These are phyloP conservation scores for Psilopsiagon aurifrons DNA, from an alignment of 2,113 vertebrate species.

Conservation along the genomic window DNA sequence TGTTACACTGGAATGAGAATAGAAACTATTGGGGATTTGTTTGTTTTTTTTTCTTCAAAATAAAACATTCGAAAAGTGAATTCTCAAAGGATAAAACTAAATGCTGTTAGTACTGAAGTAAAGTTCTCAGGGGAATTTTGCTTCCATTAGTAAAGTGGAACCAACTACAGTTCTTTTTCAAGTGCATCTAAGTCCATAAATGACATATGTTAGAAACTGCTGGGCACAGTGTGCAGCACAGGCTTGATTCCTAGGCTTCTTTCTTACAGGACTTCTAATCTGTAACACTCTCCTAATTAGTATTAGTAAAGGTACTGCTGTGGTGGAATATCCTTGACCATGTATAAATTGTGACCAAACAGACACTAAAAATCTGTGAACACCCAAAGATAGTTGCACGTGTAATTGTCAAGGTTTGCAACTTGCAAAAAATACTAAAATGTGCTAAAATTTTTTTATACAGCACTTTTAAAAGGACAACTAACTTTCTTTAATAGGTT, in stretches of 20 bases:
- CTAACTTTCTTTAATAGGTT: constrained; percentile 9
- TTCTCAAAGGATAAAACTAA: neutral
- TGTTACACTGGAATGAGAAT: neutral
- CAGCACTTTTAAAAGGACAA: constrained; percentile 53
- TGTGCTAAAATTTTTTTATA: constrained; percentile 34
- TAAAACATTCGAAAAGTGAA: neutral
- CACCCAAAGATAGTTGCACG: constrained; percentile 15
- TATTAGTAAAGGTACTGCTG: neutral
- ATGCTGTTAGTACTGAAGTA: neutral
- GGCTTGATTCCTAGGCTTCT: neutral
- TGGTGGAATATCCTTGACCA: neutral
- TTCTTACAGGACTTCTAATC: neutral
- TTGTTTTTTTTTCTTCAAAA: neutral
- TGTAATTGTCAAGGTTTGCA: neutral
- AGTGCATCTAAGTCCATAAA: neutral
- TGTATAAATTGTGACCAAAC: constrained; percentile 24
- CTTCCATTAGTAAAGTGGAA: constrained; percentile 10
- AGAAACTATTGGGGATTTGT: neutral
- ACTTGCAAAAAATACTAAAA: neutral
- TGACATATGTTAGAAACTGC: neutral
- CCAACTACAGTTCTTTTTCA: neutral
- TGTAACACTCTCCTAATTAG: neutral
- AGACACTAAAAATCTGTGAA: neutral
- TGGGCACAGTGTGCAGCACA: neutral
- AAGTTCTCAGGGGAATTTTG: neutral